phyloP scores from a whole-genome alignment of 2,888 invertebrate genomes.

The Chirona hameri region DNA sequence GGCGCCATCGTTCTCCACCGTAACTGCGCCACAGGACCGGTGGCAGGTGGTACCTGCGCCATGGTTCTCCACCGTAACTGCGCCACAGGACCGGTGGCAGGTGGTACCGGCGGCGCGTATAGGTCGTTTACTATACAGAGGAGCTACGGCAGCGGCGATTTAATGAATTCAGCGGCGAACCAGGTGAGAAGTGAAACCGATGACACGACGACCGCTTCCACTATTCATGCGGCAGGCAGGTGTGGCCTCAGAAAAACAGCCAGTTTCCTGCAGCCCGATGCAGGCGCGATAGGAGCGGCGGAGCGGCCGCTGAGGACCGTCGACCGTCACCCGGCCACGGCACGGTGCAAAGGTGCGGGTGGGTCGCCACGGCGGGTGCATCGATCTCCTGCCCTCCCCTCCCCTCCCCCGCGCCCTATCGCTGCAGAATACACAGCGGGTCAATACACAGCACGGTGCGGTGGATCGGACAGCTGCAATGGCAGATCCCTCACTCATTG shows the following conservation, averaged over 20 bases:
- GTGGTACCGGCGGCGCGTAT: too few relatives aligned
- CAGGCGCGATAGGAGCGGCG: too few relatives aligned
- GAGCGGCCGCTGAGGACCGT: too few relatives aligned
- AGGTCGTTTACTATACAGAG: constrained; percentile 1
- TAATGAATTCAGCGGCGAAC: neutral
- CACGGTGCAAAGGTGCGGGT: neutral
- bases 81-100: neutral
- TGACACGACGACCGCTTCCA: neutral
- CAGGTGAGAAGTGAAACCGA: constrained; percentile 6
- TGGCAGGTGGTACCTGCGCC: too few relatives aligned
- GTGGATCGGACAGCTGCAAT: too few relatives aligned
- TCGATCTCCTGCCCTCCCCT: neutral
- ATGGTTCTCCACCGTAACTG: too few relatives aligned
- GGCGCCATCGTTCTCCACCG: neutral
- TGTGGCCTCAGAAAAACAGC: neutral
- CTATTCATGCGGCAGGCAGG: constrained; percentile 1
- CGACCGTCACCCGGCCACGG: too few relatives aligned
- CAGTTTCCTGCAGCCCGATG: neutral
- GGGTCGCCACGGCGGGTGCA: neutral
- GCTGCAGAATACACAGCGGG: too few relatives aligned
- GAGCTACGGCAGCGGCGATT: neutral
- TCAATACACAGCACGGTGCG: neutral
- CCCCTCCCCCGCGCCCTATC: too few relatives aligned
- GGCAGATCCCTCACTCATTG: too few relatives aligned
- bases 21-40: too few relatives aligned